Evolutionary conservation across 2,797 vertebrate species (phyloP).

Genomic region (Melanotaenia pygmaea): DNA sequence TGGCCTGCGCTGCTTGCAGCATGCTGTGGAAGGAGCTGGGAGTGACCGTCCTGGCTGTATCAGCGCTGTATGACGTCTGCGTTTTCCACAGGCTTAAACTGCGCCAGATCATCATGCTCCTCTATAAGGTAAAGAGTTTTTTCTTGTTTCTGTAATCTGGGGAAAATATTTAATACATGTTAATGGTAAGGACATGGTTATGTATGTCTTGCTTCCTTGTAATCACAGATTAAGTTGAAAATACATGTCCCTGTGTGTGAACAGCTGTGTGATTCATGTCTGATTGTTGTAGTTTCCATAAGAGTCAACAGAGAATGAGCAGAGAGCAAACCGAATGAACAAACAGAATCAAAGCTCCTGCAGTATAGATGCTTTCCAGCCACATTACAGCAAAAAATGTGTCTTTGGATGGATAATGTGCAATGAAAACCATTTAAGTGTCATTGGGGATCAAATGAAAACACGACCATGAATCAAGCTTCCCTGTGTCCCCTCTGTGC

Average conservation of each 20-base stretch:
- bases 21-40: slow-evolving; percentile 99
- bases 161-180: slow-evolving; percentile 17
- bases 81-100: slow-evolving; percentile 92
- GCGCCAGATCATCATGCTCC: slow-evolving; percentile 85
- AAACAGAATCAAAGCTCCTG: neutral
- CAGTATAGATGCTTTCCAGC: neutral
- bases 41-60: slow-evolving; percentile 93
- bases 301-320: slow-evolving; percentile 32
- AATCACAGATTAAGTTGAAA: slow-evolving; percentile 56
- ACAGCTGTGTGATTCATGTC: slow-evolving; percentile 57
- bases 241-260: slow-evolving; percentile 56
- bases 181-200: neutral
- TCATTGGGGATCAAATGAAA: neutral
- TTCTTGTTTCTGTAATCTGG: slow-evolving; percentile 7
- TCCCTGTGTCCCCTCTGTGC: too few relatives aligned
- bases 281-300: slow-evolving; percentile 33
- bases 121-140: slow-evolving; percentile 89
- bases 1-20: slow-evolving; percentile 91
- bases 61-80: slow-evolving; percentile 93
- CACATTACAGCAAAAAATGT: neutral
- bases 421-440: slow-evolving; percentile 1
- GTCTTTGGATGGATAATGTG: slow-evolving; percentile 3
- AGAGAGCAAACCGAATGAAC: slow-evolving; percentile 25
- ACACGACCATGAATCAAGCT: neutral
- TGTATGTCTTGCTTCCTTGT: slow-evolving; percentile 55